A percentile compares a stretch with the other conserved stretches of the same genome.
Conservation (phyloP, 2,113 vertebrate genomes). For the Dicrurus megarhynchus region DNA sequence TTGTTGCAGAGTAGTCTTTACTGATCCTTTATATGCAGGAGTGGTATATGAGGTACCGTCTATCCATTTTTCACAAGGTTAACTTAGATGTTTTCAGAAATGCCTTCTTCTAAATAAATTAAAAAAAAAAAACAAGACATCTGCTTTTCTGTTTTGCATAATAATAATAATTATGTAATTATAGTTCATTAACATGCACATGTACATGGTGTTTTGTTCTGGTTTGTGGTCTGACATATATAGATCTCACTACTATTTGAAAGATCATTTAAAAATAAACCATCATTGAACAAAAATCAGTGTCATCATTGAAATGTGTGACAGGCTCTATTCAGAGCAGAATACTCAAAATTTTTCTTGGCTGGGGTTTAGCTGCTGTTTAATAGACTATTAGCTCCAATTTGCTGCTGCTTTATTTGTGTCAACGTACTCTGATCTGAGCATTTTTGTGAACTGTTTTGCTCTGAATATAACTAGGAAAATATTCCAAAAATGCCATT, state of each 20-base stretch:
- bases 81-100: not conserved
- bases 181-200: slow-evolving; percentile 39
- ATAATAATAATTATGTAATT: slow-evolving; percentile 49
- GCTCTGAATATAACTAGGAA: not conserved
- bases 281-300: not conserved
- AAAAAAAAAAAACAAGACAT: not conserved
- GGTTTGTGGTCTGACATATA: slow-evolving; percentile 20
- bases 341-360: slow-evolving; percentile 24
- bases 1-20: not conserved
- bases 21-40: not conserved
- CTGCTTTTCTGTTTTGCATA: slow-evolving; percentile 45
- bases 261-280: slow-evolving; percentile 49
- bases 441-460: not conserved
- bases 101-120: not conserved
- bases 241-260: not conserved
- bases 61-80: not conserved
- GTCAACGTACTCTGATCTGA: slow-evolving; percentile 2
- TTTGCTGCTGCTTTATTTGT: slow-evolving; percentile 22
- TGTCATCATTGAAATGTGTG: not conserved
- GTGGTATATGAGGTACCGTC: not conserved
- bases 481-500: not conserved
- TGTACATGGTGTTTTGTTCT: slow-evolving; percentile 37
- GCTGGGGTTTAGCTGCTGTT: not conserved
- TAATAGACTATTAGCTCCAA: slow-evolving; percentile 11
- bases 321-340: not conserved